Percentiles rank a stretch among this genome's conserved stretches.
Conservation (phyloP, 2,888 invertebrate genomes). For the Leptopilina syphax region DNA sequence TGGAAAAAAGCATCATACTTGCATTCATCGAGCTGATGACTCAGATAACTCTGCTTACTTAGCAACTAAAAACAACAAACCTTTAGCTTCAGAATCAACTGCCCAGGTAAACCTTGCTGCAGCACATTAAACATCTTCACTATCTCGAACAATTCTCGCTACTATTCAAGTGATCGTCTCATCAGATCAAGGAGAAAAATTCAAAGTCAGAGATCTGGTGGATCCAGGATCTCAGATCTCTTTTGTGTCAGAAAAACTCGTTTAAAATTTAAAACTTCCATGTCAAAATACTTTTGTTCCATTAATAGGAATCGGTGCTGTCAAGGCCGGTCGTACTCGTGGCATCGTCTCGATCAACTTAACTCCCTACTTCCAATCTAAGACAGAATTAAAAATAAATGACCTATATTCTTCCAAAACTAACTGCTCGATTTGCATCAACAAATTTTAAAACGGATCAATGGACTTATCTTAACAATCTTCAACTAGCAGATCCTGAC, state of each 20-base stretch:
- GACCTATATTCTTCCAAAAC: neutral
- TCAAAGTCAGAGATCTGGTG: neutral
- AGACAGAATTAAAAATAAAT: neutral
- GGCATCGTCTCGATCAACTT: neutral
- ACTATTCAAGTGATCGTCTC: neutral
- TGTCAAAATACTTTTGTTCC: neutral
- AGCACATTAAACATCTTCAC: neutral
- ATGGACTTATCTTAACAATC: neutral
- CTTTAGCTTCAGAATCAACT: neutral
- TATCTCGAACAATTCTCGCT: neutral
- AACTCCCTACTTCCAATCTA: neutral
- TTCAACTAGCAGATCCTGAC: neutral
- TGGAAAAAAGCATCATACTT: neutral
- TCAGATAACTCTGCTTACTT: neutral
- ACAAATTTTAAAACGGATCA: neutral
- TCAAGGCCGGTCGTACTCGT: neutral
- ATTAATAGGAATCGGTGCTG: neutral
- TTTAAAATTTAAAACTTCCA: neutral
- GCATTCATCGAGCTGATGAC: neutral
- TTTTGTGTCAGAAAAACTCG: neutral
- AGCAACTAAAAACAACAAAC: neutral
- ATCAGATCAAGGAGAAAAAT: neutral
- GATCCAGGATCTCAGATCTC: neutral
- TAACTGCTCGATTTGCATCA: neutral
- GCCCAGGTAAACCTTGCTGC: neutral